A percentile compares a stretch with the other conserved stretches of the same genome.
Conservation (phyloP, 1,140 invertebrate genomes). For the Microvelia longipes region DNA sequence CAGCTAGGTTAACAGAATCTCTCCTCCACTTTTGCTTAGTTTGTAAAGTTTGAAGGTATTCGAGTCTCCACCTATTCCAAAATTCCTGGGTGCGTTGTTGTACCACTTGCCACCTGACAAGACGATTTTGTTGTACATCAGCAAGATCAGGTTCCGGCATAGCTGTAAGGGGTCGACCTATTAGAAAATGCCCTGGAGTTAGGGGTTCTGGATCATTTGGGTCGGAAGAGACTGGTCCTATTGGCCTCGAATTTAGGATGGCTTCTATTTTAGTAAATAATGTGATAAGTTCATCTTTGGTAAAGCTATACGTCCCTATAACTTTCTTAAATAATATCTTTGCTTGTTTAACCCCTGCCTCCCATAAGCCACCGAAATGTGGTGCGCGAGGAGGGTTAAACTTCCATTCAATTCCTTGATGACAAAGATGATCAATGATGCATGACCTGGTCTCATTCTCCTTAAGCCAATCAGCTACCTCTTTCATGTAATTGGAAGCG, state of each 20-base stretch:
- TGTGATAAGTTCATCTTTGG: slow-evolving; percentile 24
- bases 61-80: slow-evolving; percentile 22
- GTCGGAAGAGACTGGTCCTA: no score
- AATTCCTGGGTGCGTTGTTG: slow-evolving; percentile 19
- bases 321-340: no score
- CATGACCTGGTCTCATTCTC: no score
- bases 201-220: no score
- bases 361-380: no score
- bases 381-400: slow-evolving; percentile 12
- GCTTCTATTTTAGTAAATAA: slow-evolving; percentile 25
- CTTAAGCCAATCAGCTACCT: no score
- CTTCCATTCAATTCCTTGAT: neutral
- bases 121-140: no score
- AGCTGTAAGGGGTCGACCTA: slow-evolving; percentile 13
- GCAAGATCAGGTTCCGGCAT: slow-evolving; percentile 10
- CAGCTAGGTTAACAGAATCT: slow-evolving; percentile 7
- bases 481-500: no score
- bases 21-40: slow-evolving; percentile 26
- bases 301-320: no score
- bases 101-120: slow-evolving; percentile 18
- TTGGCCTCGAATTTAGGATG: no score
- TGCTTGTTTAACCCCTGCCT: slow-evolving; percentile 20
- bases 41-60: slow-evolving; percentile 27
- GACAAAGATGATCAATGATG: neutral
- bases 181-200: no score